These are phyloP conservation scores for Caenorhabditis plicata DNA, from an alignment of 2,888 invertebrate species.

Conservation along the genomic window DNA sequence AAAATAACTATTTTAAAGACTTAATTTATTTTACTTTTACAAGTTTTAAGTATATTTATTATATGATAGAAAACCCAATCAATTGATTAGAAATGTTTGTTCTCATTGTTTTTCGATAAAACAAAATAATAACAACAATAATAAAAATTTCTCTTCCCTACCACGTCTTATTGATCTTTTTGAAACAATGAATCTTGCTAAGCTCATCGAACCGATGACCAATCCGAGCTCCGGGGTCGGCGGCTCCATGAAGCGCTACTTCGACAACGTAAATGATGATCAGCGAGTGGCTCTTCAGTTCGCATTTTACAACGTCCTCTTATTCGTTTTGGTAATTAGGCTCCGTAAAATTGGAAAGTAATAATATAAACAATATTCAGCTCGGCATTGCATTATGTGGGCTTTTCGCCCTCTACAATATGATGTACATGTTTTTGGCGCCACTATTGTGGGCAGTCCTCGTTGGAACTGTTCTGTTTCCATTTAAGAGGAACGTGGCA, in stretches of 20 bases:
- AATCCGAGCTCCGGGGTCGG: no score
- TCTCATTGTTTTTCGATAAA: no score
- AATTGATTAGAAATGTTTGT: neutral
- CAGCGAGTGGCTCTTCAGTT: slow-evolving; percentile 56
- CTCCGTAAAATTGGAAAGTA: neutral
- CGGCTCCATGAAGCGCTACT: no score
- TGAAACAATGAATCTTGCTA: no score
- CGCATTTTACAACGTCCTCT: slow-evolving; percentile 60
- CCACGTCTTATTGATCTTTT: no score
- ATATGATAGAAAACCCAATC: no score
- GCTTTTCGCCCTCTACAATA: slow-evolving; percentile 76
- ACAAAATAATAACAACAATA: no score
- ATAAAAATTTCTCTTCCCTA: no score
- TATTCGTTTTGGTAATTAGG: slow-evolving; percentile 52
- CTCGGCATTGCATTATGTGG: slow-evolving; percentile 69
- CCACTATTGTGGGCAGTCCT: slow-evolving; percentile 92
- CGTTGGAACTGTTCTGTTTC: slow-evolving; percentile 94
- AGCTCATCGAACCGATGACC: no score
- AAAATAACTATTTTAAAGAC: no score
- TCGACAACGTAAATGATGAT: slow-evolving; percentile 32
- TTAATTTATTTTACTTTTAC: no score
- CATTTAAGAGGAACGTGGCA: slow-evolving; percentile 83
- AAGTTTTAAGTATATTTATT: no score
- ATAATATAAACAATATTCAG: slow-evolving; percentile 33
- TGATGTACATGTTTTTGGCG: slow-evolving; percentile 71